A percentile compares a stretch with the other conserved stretches of the same genome.
Conservation (phyloP, 2,888 invertebrate genomes). For the Keiferia lycopersicella region DNA sequence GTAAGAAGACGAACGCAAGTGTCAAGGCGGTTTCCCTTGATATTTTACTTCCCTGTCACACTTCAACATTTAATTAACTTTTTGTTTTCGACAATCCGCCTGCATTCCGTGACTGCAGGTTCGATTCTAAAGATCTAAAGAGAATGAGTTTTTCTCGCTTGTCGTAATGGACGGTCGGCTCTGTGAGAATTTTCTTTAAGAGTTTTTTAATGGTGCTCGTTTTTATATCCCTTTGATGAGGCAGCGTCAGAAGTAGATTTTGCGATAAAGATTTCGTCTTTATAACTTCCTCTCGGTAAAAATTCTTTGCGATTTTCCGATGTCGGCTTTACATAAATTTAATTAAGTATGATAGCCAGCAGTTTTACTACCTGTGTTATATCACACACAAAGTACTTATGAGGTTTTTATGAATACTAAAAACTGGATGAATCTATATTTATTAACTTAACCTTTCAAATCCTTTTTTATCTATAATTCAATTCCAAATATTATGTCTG, state of each 20-base stretch:
- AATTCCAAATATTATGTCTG: not conserved
- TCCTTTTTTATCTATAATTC: no score
- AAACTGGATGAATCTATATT: no score
- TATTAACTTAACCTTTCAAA: no score
- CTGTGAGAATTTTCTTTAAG: conserved; percentile 24
- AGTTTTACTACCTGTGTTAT: no score
- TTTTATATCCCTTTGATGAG: conserved; percentile 21
- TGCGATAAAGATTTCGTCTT: conserved; percentile 11
- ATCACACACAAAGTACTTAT: no score
- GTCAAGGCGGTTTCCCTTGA: not conserved
- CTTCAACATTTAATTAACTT: conserved; percentile 72
- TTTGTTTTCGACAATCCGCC: conserved; percentile 67
- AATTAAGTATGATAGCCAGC: no score
- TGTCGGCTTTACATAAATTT: not conserved
- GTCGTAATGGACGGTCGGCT: conserved; percentile 20
- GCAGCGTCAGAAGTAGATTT: conserved; percentile 15
- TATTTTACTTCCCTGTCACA: conserved; percentile 44
- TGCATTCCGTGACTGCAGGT: conserved; percentile 49
- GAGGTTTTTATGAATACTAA: no score
- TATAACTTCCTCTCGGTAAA: not conserved
- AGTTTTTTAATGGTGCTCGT: conserved; percentile 11
- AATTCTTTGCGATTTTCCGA: conserved; percentile 1
- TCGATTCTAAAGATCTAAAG: conserved; percentile 44
- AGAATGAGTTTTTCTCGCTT: conserved; percentile 38
- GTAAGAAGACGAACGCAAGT: not conserved